Evolutionary conservation across 2,797 vertebrate species (phyloP), one percentile per base, ranked within the genome.

Genomic region (Pyrocephalus nanus): DNA sequence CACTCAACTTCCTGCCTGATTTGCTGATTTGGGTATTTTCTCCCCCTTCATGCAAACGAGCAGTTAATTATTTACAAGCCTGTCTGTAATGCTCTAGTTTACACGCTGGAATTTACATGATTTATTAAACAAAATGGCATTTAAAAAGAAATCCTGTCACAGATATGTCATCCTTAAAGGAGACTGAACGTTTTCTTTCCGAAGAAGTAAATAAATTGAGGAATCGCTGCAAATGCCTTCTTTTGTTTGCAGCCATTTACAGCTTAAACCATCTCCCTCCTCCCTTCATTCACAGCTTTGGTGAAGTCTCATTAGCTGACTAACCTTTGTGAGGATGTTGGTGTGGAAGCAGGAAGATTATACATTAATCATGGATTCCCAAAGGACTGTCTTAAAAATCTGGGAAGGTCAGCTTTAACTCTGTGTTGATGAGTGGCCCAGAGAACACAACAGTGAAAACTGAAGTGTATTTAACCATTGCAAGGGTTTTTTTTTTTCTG

Each of bases 61-160:
- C 79, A 78, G 78, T 97, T 94, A 96, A 96, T 97, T 95, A 96
- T 97, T 96, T 78, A 96, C 75, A 78, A 95, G 85, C 55, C 66
- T 81, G 89, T 43, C 93, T 92, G 91, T 95, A 95, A 85, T 83
- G 93, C 80, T 96, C 83, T 76, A 55, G 90, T 95, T 97, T 96
- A 92, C 89, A 94, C 21, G 80, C 90, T 78, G 78, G 78, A 86
- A 82, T 95, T 95, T 88, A 62, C 94, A 94, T 92, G 91, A 97
- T 96, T 96, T 96, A 95, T 96, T 96, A 86, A 97, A 90, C 42
- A 67, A 95, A 95, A 94, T 69, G 89, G 69, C 82, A 87, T 88
- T 92, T 78, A 14, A 76, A 95, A 92, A 72, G 67, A 50, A 92
- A 81, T 74, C 32, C 69, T 96, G 64, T 43, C 88, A 77, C 4